phyloP scores from a whole-genome alignment of 2,888 invertebrate species.

The Cylindroiulus punctatus region DNA sequence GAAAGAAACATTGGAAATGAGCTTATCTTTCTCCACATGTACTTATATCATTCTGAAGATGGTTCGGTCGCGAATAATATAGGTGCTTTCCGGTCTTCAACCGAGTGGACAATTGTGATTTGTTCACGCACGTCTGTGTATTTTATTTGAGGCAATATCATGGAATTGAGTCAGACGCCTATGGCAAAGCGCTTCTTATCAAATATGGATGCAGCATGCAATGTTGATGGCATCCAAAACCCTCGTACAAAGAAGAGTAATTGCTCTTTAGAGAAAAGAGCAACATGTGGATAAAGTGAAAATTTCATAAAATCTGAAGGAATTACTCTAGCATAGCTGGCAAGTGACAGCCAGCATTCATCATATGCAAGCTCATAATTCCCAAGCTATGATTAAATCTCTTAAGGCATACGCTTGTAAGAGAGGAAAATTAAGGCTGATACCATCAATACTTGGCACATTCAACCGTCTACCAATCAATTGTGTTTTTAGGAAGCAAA shows the following conservation, averaged over 20 bases:
- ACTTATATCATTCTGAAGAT: too few species aligned
- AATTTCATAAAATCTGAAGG: slow-evolving; percentile 35
- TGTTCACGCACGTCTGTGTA: too few species aligned
- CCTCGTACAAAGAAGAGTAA: slow-evolving; percentile 1
- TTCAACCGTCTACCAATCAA: background rate
- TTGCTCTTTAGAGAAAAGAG: slow-evolving; percentile 25
- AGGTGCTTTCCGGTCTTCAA: too few species aligned
- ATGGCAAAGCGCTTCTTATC: background rate
- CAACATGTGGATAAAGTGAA: slow-evolving; percentile 45
- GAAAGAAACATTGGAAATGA: too few species aligned
- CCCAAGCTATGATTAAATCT: slow-evolving; percentile 25
- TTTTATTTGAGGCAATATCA: background rate
- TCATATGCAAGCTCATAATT: slow-evolving; percentile 29
- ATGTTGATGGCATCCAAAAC: slow-evolving; percentile 1
- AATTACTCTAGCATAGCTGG: slow-evolving; percentile 28
- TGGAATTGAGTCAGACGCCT: background rate
- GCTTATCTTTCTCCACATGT: too few species aligned
- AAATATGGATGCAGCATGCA: slow-evolving; percentile 5
- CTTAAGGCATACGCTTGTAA: background rate
- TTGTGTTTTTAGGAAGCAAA: background rate
- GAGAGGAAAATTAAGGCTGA: background rate
- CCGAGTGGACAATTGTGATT: too few species aligned
- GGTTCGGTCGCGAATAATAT: too few species aligned
- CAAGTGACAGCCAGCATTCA: slow-evolving; percentile 30
- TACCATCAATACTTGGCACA: background rate